A percentile compares a stretch with the other conserved stretches of the same genome.
These are phyloP conservation scores for Mamestra brassicae DNA, from an alignment of 2,888 invertebrate genomes.

Conservation along the genomic window DNA sequence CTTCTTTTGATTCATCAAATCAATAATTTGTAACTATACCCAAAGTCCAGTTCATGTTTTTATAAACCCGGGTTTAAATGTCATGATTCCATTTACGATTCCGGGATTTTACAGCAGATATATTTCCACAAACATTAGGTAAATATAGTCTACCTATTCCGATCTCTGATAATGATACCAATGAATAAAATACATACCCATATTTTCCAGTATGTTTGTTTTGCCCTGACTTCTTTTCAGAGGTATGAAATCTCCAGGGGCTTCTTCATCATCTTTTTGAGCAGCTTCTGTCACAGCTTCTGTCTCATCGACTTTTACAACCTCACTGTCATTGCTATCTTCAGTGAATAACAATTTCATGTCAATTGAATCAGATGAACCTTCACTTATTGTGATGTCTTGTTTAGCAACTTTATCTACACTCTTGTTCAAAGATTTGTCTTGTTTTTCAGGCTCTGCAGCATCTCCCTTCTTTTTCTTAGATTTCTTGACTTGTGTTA, in stretches of 20 bases:
- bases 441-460: conserved; percentile 34
- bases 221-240: conserved; percentile 78
- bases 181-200: conserved; percentile 67
- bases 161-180: too few species aligned
- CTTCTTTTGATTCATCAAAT: too few species aligned
- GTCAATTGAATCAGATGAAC: conserved; percentile 82
- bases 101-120: too few species aligned
- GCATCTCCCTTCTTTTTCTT: conserved; percentile 65
- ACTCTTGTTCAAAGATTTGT: conserved; percentile 52
- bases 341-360: conserved; percentile 84
- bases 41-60: too few species aligned
- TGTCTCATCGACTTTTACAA: conserved; percentile 21
- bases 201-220: conserved; percentile 75
- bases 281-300: conserved; percentile 12
- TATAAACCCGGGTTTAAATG: too few species aligned
- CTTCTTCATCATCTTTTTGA: conserved; percentile 46
- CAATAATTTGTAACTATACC: too few species aligned
- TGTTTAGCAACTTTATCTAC: conserved; percentile 38
- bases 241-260: conserved; percentile 75
- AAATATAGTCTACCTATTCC: too few species aligned
- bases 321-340: conserved; percentile 80
- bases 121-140: too few species aligned
- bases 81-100: too few species aligned
- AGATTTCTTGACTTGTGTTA: conserved; percentile 77
- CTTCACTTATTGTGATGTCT: conserved; percentile 62